Base-by-base conservation (phyloP, 2,797 vertebrate genomes). In the Notolabrus celidotus region DNA sequence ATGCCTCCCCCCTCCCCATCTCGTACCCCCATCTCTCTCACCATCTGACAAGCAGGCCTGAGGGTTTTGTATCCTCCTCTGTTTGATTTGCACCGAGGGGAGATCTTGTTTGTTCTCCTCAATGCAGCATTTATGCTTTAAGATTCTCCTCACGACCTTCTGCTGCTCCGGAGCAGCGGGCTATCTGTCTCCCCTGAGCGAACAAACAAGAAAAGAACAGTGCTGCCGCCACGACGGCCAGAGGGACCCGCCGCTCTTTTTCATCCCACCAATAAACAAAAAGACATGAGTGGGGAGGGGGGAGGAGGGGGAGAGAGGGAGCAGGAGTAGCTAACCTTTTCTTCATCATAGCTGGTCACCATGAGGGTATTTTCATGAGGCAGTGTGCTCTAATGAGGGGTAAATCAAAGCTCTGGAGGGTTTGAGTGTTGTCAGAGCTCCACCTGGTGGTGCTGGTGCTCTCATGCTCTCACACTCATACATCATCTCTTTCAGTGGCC, bases 51-150 rank as follows among this genome's bases (percentile, higher is more conserved):
- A 49, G 45, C 19, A 66, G 86, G 85, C 83, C 88, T 73, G 71
- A 55, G 80, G 88, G 82, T 58, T 79, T 86, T 84, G 83, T 81
- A 64, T 79, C 77, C 79, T 79, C 73, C 5, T 53, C 83, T 86
- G 85, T 90, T 85, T 85, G 89, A 91, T 87, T 89, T 72, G 86
- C 82, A 86, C 88, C 71, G 33, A 79, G 79, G 84, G 87, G 87
- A 86, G 88, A 82, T 87, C 77, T 83, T 90, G 89, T 91, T 93
- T 92, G 90, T 89, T 87, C 90, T 91, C 91, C 74, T 91, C 91
- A 91, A 86, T 92, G 92, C 91, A 89, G 87, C 88, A 92, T 91
- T 90, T 88, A 86, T 33, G 74, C 47, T 86, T 93, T 92, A 84
- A 88, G 83, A 91, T 91, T 93, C 90, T 91, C 81, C 89, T 90